Conservation (phyloP, 2,888 invertebrate genomes). For the Cephus rjabovi region DNA sequence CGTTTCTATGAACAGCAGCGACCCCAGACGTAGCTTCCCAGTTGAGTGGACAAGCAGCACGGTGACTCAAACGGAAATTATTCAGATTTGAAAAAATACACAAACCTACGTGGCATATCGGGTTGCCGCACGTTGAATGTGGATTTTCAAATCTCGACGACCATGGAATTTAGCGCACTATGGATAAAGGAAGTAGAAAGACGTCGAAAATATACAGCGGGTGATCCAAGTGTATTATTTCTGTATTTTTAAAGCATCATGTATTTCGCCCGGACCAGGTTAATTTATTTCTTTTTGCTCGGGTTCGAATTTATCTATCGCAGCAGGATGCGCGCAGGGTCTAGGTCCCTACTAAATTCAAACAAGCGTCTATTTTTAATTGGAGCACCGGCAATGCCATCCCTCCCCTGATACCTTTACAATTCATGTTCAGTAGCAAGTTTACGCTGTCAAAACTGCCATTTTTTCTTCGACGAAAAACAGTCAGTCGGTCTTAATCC, state of each 20-base stretch:
- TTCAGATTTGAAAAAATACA: background rate
- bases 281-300: conserved; percentile 3
- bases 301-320: background rate
- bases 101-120: background rate
- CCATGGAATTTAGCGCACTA: background rate
- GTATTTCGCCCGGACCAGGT: background rate
- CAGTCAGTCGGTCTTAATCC: background rate
- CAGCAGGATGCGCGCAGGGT: background rate
- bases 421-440: background rate
- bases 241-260: background rate
- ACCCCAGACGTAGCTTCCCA: background rate
- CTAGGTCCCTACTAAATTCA: conserved; percentile 1
- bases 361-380: background rate
- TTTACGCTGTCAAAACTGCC: background rate
- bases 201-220: background rate
- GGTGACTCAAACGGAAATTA: background rate
- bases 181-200: background rate
- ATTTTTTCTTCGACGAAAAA: background rate
- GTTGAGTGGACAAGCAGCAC: background rate
- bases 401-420: background rate
- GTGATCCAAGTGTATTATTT: background rate
- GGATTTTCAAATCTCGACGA: background rate
- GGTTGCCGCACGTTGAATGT: background rate
- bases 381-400: too few species aligned
- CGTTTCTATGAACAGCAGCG: background rate